Evolutionary conservation across 2,888 invertebrate genomes (phyloP), one percentile per base, ranked within the genome.

Genomic region (Drosophila flavopinicola): DNA sequence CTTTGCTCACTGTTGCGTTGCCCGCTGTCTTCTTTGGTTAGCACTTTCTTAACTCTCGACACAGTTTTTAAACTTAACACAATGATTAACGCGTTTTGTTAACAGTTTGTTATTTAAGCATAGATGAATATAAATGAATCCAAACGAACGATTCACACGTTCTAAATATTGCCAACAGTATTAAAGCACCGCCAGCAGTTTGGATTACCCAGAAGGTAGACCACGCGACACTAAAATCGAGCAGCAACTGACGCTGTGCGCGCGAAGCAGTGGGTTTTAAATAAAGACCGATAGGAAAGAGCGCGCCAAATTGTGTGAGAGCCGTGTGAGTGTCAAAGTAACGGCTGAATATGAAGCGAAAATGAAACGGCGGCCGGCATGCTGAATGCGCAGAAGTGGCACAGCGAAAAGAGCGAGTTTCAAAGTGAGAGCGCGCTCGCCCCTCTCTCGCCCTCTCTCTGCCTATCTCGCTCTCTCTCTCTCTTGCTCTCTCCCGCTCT

Each of bases 1-100:
- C 66, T 53, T 47, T 41, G 33, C 20, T 38, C 58, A 64, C 57
- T 66, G 38, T 54, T 52, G 37, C 29, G 38, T 41, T 49, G 24
- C 23, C 11, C 20, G 7, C 13, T 44, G 35, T 11, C 30, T 39
- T 24, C 42, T 49, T 56, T 29, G 24, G 1, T 47, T 51, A 39
- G 25, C 49, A 72, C 63, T 63, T 52, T 56, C 39, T 45, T 24
- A 44, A 58, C 13, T 30, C 11, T 29, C 10, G 20, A 17, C 38
- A 54, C 45, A 25, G 17, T 37, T 58, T 32, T 27, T 6, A 10
- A 38, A 33, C 48, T 32, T 15, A 30, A 41, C 56, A 45, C 57
- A 53, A 35, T 42, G 27, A 32, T 52, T 41, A 66, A 27, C 32
- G 35, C 5, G 20, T 29, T 32, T 52, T 13, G 17, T 37, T 44